A percentile compares a stretch with the other conserved stretches of the same genome.
These are phyloP conservation scores for Melitaea cinxia DNA, from an alignment of 1,140 invertebrate species.

Conservation along the genomic window DNA sequence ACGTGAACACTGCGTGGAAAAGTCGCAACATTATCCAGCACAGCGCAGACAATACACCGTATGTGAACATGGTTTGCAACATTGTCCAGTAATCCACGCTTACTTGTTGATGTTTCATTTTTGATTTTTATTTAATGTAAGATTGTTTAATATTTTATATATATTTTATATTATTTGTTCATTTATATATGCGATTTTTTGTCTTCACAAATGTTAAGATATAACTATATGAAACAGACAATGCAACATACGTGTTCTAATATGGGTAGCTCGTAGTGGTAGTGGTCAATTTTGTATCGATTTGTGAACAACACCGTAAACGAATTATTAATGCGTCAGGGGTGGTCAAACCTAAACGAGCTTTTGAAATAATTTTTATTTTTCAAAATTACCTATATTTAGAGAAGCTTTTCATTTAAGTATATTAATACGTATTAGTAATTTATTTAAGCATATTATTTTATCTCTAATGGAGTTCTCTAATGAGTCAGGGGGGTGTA, in stretches of 20 bases:
- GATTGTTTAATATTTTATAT: too few relatives aligned
- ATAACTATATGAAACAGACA: neutral
- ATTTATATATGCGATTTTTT: too few relatives aligned
- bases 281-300: conserved; percentile 65
- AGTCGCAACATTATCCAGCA: conserved; percentile 79
- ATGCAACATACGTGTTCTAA: conserved; percentile 30
- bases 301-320: conserved; percentile 46
- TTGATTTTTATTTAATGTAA: conserved; percentile 3
- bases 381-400: too few relatives aligned
- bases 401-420: too few relatives aligned
- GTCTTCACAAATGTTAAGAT: too few relatives aligned
- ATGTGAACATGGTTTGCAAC: conserved; percentile 72
- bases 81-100: conserved; percentile 80
- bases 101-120: conserved; percentile 80
- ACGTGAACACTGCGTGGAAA: conserved; percentile 73
- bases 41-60: conserved; percentile 67
- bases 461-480: too few relatives aligned
- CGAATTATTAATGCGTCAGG: conserved; percentile 68
- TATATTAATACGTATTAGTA: too few relatives aligned
- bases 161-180: too few relatives aligned
- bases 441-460: too few relatives aligned
- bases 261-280: conserved; percentile 16
- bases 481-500: too few relatives aligned
- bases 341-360: conserved; percentile 26
- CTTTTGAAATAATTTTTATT: neutral